Evolutionary conservation across 2,113 vertebrate species (phyloP), one percentile per base, ranked within the genome.

Genomic region (Pterocles orientalis): DNA sequence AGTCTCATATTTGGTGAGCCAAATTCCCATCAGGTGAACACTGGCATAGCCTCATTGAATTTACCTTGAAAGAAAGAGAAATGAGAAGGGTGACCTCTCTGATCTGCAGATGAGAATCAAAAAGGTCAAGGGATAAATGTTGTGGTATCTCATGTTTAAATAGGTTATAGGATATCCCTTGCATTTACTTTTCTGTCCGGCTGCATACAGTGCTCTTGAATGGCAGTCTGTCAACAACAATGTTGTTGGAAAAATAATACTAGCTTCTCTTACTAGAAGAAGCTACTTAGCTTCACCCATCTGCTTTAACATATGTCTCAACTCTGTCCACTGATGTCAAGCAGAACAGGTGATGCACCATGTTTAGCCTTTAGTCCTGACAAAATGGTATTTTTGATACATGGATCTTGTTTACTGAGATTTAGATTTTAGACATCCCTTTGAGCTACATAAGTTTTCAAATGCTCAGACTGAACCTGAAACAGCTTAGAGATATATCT

Each of bases 1-100:
- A 19, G 28, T 90, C 70, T 95, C 62, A 7, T 72, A 39, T 33
- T 70, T 69, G 79, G 70, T 64, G 28, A 88, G 66, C 23, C 45
- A 96, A 92, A 87, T 81, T 71, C 41, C 26, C 51, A 66, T 33
- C 77, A 94, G 79, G 70, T 87, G 72, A 94, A 95, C 95, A 83
- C 41, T 89, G 48, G 20, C 41, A 70, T 31, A 87, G 24, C 20
- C 19, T 58, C 80, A 53, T 60, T 88, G 90, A 90, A 82, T 86
- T 94, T 91, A 50, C 41, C 60, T 90, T 86, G 81, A 80, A 79
- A 80, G 53, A 83, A 80, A 82, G 33, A 34, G 50, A 72, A 75
- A 62, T 57, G 16, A 73, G 68, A 91, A 89, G n/a, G 45, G 31
- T 87, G 45, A 79, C 65, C 28, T 65, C 81, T 88, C 61, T 47